Percentiles rank a stretch among this genome's conserved stretches.
Evolutionary conservation across 2,797 vertebrate species (phyloP).

Genomic region (Potorous gilbertii): DNA sequence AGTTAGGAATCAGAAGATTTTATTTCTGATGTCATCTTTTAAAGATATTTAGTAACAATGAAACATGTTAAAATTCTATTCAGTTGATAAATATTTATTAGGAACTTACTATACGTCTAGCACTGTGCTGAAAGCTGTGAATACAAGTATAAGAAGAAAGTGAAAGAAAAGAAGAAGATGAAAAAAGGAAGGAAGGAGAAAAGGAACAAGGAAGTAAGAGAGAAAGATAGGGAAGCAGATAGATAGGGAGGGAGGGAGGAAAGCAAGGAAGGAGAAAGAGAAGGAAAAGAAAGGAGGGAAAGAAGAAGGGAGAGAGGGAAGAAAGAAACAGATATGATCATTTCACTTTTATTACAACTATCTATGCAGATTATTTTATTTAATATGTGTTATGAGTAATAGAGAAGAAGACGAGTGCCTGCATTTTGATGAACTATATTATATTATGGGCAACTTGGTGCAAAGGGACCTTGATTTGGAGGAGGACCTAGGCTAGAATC

Average conservation of each 20-base stretch:
- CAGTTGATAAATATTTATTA: not conserved
- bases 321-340: not conserved
- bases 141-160: not conserved
- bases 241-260: no score
- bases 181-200: not conserved
- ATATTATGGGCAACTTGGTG: not conserved
- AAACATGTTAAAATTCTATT: not conserved
- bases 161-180: not conserved
- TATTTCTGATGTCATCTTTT: not conserved
- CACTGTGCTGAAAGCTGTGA: not conserved
- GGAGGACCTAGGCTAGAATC: not conserved
- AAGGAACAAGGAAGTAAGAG: not conserved
- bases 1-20: not conserved
- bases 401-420: not conserved
- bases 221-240: not conserved
- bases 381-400: not conserved
- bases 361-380: not conserved
- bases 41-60: conserved; percentile 11
- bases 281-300: not conserved
- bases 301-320: not conserved
- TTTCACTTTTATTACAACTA: not conserved
- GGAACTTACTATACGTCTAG: not conserved
- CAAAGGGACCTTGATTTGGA: not conserved
- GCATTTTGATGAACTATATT: not conserved
- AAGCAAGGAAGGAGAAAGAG: no score